Conservation (phyloP, 2,888 invertebrate genomes). For the Stomorhina lunata region DNA sequence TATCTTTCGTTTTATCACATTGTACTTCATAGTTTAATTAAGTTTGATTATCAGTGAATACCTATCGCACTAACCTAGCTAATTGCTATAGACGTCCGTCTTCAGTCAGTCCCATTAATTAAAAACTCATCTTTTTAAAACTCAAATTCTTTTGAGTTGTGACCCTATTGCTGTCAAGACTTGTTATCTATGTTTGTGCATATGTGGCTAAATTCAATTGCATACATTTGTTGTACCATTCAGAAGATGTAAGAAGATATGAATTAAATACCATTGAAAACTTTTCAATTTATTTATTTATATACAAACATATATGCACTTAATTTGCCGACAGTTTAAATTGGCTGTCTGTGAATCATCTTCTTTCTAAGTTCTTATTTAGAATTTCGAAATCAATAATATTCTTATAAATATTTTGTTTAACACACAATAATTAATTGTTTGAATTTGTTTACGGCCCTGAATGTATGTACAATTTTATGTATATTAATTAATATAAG, state of each 20-base stretch:
- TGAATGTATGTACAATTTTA: neutral
- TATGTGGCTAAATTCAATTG: neutral
- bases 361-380: constrained; percentile 30
- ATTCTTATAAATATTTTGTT: neutral
- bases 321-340: constrained; percentile 12
- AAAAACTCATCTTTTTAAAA: no score
- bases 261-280: constrained; percentile 15
- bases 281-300: constrained; percentile 22
- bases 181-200: neutral
- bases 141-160: no score
- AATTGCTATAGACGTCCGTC: no score
- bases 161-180: no score
- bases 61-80: no score
- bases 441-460: no score
- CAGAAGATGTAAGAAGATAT: neutral
- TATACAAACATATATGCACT: no score
- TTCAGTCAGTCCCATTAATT: no score
- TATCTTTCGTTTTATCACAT: no score
- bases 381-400: constrained; percentile 23
- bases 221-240: neutral
- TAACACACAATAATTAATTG: neutral
- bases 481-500: neutral
- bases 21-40: no score
- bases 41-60: no score
- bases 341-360: constrained; percentile 34